A percentile compares a stretch with the other conserved stretches of the same genome.
phyloP scores from a whole-genome alignment of 2,113 vertebrate species.

The Nothocercus nigrocapillus region DNA sequence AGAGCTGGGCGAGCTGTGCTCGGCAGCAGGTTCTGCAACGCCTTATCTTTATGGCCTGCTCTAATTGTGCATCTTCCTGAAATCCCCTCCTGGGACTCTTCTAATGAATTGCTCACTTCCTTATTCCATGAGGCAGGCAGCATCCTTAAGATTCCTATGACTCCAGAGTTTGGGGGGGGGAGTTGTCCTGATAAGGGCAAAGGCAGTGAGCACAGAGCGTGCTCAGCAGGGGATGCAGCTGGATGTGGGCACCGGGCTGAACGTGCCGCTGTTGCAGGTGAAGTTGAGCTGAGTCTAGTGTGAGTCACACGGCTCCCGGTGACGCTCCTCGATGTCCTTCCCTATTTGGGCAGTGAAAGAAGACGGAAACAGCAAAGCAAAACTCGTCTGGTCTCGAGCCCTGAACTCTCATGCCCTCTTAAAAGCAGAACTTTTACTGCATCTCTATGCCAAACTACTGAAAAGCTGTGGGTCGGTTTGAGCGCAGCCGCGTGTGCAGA shows the following conservation, averaged over 20 bases:
- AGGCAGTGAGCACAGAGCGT: too few relatives aligned
- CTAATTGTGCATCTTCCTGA: not conserved
- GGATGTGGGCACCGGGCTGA: too few relatives aligned
- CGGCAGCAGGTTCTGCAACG: rapidly evolving
- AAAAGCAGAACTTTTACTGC: too few relatives aligned
- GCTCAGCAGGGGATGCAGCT: too few relatives aligned
- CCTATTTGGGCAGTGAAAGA: not conserved
- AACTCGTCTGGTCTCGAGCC: too few relatives aligned
- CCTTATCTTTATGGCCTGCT: rapidly evolving
- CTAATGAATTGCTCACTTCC: not conserved
- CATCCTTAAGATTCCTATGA: not conserved
- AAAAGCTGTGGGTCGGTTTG: not conserved
- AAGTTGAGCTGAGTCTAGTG: too few relatives aligned
- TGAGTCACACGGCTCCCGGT: not conserved
- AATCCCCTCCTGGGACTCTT: not conserved
- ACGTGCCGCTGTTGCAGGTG: not conserved
- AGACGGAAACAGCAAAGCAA: not conserved
- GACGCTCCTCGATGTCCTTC: too few relatives aligned
- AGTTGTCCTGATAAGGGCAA: too few relatives aligned
- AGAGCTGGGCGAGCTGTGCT: not conserved
- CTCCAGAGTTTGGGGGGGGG: not conserved
- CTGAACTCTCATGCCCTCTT: not conserved
- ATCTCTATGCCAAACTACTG: too few relatives aligned
- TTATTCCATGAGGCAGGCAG: not conserved
- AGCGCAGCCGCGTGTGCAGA: rapidly evolving